Conservation (phyloP, 37 sponge, comb jelly and placozoan species). For the Beroe forskalii region DNA sequence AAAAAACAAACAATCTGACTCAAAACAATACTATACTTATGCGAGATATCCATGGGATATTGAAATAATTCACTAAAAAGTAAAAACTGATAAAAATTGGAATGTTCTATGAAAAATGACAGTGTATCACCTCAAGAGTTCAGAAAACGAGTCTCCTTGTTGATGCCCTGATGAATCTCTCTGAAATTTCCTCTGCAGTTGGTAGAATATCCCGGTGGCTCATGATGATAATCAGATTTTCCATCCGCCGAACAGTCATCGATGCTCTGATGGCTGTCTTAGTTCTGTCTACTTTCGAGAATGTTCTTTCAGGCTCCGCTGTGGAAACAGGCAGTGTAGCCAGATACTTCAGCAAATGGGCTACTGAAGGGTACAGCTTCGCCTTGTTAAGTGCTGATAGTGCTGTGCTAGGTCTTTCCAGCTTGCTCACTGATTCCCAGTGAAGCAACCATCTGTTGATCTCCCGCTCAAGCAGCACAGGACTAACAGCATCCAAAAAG, state of each 20-base stretch:
- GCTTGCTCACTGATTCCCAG: background rate
- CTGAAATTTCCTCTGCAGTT: conserved; percentile 11
- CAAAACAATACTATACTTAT: background rate
- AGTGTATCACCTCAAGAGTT: background rate
- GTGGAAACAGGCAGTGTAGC: conserved; percentile 62
- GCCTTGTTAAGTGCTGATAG: conserved; percentile 36
- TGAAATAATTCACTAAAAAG: background rate
- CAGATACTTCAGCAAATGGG: conserved; percentile 23
- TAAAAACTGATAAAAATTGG: background rate
- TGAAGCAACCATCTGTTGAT: conserved; percentile 8
- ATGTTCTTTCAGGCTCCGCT: conserved; percentile 57
- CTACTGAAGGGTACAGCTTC: conserved; percentile 1
- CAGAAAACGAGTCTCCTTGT: conserved; percentile 20
- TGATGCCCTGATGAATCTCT: conserved; percentile 58
- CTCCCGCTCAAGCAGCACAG: background rate
- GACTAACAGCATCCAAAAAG: background rate
- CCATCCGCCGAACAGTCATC: conserved; percentile 52
- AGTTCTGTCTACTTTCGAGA: conserved; percentile 65
- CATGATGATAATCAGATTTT: conserved; percentile 40
- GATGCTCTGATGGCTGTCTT: conserved; percentile 50
- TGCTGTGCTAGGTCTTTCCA: conserved; percentile 38
- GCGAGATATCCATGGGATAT: background rate
- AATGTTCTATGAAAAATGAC: background rate
- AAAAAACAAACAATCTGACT: background rate
- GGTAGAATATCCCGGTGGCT: conserved; percentile 48